Evolutionary conservation across 1,140 invertebrate genomes (phyloP), one percentile per base, ranked within the genome.

Genomic region (Panagrolaimus sp.): DNA sequence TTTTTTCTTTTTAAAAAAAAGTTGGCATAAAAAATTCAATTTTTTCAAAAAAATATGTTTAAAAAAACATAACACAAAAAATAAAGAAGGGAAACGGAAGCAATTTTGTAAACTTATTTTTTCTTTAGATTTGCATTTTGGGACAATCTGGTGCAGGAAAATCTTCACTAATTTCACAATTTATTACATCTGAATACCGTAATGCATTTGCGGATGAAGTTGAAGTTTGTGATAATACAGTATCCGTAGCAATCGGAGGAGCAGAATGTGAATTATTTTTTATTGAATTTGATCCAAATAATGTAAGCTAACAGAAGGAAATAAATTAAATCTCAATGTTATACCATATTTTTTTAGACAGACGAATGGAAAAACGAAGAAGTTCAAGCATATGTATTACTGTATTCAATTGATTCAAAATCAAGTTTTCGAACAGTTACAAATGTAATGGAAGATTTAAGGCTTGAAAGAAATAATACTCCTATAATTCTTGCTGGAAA

Each of bases 401-500:
- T 81, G 9, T 82, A 82, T 75, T 74, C 70, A 64, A 83, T 82
- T 63, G 80, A 82, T 48, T 67, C 72, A 9, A 71, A 72, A 45
- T 51, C 63, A 5, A 72, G 65, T 51, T 78, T 78, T 65, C 76
- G 73, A 31, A 53, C 65, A 25, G 76, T 77, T 38, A 44, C 77
- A 42, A 72, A 69, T 27, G 53, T 68, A 23, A 27, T 78, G n/a
- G 77, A 78, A 63, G 72, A 75, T 31, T 48, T 78, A 9, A 57
- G 77, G 14, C 27, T 20, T 27, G 47, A 16, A 44, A 51, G 57
- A 23, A 72, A 73, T 45, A 46, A 73, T 43, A 64, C 70, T 3
- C 80, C 92, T 0, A 90, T 96, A 53, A 95, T 97, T 73, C 88
- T 98, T 1, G 93, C 95, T 0, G 92, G 90, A 4, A 98, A 98